Evolutionary conservation across 2,797 vertebrate species (phyloP).

Genomic region (Dermochelys coriacea): DNA sequence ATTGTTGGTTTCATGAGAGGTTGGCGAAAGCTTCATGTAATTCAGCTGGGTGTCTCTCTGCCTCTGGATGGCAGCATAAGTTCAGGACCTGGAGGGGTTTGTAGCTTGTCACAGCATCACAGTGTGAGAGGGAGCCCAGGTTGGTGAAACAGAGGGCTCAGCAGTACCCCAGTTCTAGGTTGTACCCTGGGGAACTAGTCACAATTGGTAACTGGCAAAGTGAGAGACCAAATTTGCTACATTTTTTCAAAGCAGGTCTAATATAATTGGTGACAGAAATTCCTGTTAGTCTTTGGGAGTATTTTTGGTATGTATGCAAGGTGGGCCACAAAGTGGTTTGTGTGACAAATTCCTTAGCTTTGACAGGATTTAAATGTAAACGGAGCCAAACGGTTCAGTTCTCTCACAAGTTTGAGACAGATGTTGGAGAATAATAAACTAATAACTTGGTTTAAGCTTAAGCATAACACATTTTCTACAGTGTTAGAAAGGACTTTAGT

Average conservation of each 20-base stretch:
- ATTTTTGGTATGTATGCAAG: neutral
- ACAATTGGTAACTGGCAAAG: neutral
- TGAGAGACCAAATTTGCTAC: neutral
- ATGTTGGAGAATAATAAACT: neutral
- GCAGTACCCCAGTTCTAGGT: no score
- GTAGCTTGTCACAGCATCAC: no score
- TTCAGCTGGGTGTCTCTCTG: no score
- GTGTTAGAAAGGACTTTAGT: neutral
- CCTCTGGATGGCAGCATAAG: no score
- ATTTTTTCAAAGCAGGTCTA: rapidly evolving
- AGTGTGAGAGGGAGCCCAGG: no score
- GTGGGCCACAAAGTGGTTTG: neutral
- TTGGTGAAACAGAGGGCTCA: no score
- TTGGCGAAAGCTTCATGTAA: no score
- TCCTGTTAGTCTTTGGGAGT: neutral
- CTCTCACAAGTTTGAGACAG: neutral
- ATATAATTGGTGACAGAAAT: neutral
- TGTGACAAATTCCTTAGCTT: neutral
- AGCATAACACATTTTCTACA: neutral
- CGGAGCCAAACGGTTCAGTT: neutral
- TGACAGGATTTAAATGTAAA: neutral
- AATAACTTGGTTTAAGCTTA: conserved; percentile 6
- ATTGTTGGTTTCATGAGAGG: no score
- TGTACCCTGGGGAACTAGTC: no score
- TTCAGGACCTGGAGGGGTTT: no score